A percentile compares a stretch with the other conserved stretches of the same genome.
Evolutionary conservation across 2,888 invertebrate species (phyloP).

Genomic region (Tinea pellionella): DNA sequence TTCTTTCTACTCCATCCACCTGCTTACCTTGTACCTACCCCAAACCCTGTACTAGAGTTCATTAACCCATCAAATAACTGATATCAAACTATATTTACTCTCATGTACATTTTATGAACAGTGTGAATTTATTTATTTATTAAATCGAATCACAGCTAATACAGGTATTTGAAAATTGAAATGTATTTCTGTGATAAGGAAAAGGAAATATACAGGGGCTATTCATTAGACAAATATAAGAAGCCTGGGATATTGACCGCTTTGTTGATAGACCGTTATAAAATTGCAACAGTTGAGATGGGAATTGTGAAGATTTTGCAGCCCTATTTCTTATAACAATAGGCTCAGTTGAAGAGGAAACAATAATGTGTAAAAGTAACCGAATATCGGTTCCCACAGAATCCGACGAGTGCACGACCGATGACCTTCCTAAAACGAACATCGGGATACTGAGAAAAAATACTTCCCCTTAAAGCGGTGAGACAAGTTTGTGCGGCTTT

Average conservation of each 20-base stretch:
- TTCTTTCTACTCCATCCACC: constrained; percentile 12
- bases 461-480: constrained; percentile 14
- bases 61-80: not conserved
- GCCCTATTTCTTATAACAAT: constrained; percentile 9
- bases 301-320: not conserved
- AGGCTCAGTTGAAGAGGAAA: constrained; percentile 10
- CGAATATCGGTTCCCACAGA: constrained; percentile 7
- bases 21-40: constrained; percentile 9
- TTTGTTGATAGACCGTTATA: not conserved
- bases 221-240: not conserved
- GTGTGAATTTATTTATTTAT: too few species aligned
- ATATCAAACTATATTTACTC: not conserved
- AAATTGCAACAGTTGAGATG: not conserved
- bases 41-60: not conserved
- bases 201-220: not conserved
- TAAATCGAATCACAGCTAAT: too few species aligned
- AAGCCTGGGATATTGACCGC: not conserved
- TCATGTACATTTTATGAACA: too few species aligned
- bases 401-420: constrained; percentile 12
- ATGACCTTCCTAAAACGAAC: constrained; percentile 12
- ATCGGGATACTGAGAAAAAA: constrained; percentile 9
- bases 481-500: constrained; percentile 13
- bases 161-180: too few species aligned
- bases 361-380: constrained; percentile 11
- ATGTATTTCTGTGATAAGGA: not conserved